Evolutionary conservation across 2,888 invertebrate genomes (phyloP).

Genomic region (Eurois occulta): DNA sequence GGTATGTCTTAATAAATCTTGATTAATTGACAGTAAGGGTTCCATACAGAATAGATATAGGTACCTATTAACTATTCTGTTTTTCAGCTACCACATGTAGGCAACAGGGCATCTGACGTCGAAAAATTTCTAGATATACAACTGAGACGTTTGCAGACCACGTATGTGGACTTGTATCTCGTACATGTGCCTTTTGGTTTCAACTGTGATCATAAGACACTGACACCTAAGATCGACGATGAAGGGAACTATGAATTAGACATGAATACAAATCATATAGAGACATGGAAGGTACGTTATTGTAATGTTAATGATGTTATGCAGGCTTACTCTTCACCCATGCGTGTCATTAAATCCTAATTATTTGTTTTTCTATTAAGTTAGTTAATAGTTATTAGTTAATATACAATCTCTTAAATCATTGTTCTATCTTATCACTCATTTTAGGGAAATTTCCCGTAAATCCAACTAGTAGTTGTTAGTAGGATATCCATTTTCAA

Average conservation of each 20-base stretch:
- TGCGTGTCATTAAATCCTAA: background rate
- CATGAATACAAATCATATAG: slow-evolving; percentile 91
- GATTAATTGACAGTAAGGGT: background rate
- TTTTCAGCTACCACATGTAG: slow-evolving; percentile 92
- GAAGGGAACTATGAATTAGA: slow-evolving; percentile 92
- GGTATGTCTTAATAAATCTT: slow-evolving; percentile 81
- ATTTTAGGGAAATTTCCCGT: no score
- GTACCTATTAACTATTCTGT: background rate
- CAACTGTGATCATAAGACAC: slow-evolving; percentile 87
- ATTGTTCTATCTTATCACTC: no score
- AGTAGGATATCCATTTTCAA: background rate
- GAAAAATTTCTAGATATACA: slow-evolving; percentile 92
- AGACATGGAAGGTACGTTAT: slow-evolving; percentile 93
- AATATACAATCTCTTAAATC: no score
- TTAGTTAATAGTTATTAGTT: no score
- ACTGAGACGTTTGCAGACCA: slow-evolving; percentile 91
- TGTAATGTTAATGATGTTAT: background rate
- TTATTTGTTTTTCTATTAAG: background rate
- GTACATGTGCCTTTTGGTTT: slow-evolving; percentile 94
- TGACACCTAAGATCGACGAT: slow-evolving; percentile 89
- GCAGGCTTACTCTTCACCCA: background rate
- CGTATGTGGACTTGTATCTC: slow-evolving; percentile 94
- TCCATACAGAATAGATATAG: background rate
- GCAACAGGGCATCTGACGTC: slow-evolving; percentile 92
- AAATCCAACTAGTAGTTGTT: no score